A percentile compares a stretch with the other conserved stretches of the same genome.
These are phyloP conservation scores for Onychostruthus taczanowskii DNA, from an alignment of 2,113 vertebrate species.

Conservation along the genomic window DNA sequence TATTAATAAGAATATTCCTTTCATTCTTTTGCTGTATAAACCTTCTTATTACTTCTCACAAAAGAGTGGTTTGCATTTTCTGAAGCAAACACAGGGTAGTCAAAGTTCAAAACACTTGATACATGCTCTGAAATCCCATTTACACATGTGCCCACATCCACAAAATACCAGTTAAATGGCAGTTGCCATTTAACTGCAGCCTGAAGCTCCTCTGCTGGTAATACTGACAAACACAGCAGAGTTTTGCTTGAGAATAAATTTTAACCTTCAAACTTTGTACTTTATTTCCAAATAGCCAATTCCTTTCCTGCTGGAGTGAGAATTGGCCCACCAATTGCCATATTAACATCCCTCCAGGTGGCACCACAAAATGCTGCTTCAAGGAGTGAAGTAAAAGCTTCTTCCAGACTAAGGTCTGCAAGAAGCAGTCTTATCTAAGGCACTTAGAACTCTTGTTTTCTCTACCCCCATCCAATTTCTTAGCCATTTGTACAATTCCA, in stretches of 20 bases:
- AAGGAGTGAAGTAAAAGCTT: not conserved
- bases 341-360: not conserved
- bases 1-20: not conserved
- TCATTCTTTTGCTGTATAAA: not conserved
- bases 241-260: not conserved
- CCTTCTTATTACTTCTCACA: not conserved
- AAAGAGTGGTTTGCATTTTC: not conserved
- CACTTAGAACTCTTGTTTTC: not conserved
- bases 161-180: not conserved
- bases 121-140: not conserved
- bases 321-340: not conserved
- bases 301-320: not conserved
- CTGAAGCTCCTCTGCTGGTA: not conserved
- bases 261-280: not conserved
- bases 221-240: not conserved
- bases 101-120: not conserved
- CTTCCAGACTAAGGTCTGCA: not conserved
- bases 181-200: not conserved
- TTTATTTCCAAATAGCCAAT: not conserved
- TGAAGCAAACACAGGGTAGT: not conserved
- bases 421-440: not conserved
- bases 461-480: not conserved
- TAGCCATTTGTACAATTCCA: not conserved
- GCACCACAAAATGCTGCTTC: not conserved
- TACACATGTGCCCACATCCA: accelerated